Percentiles rank a stretch among this genome's conserved stretches.
Conservation (phyloP, 2,888 invertebrate species). For the Orthosia gothica region DNA sequence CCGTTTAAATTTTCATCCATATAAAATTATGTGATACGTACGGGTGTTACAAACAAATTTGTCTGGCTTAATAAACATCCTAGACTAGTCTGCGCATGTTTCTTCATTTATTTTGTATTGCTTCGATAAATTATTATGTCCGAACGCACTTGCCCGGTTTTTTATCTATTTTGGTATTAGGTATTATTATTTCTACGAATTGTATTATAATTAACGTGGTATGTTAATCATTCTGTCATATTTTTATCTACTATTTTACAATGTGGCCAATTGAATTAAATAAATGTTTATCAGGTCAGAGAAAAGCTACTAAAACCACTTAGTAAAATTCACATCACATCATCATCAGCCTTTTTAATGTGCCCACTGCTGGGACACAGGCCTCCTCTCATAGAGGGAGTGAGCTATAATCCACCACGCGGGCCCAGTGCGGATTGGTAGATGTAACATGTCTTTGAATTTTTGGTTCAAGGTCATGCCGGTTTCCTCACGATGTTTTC, state of each 20-base stretch:
- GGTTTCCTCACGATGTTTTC: too few relatives aligned
- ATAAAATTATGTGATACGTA: not conserved
- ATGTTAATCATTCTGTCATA: conserved; percentile 6
- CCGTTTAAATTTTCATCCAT: not conserved
- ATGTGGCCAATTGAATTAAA: not conserved
- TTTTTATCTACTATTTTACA: conserved; percentile 13
- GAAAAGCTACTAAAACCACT: too few relatives aligned
- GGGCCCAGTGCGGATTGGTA: too few relatives aligned
- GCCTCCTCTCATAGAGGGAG: too few relatives aligned
- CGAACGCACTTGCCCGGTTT: not conserved
- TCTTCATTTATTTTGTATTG: not conserved
- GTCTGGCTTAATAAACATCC: not conserved
- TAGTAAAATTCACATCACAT: too few relatives aligned
- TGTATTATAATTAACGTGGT: not conserved
- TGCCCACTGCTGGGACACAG: too few relatives aligned
- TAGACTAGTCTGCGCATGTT: not conserved
- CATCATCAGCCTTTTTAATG: too few relatives aligned
- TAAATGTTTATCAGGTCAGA: not conserved
- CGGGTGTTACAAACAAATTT: not conserved
- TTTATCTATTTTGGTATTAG: conserved; percentile 18
- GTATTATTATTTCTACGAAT: conserved; percentile 5
- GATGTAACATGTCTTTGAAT: too few relatives aligned
- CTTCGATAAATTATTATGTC: not conserved
- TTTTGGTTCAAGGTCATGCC: too few relatives aligned
- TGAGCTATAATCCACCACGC: too few relatives aligned